Conservation (phyloP, 2,888 invertebrate species). For the Nemoura dubitans region DNA sequence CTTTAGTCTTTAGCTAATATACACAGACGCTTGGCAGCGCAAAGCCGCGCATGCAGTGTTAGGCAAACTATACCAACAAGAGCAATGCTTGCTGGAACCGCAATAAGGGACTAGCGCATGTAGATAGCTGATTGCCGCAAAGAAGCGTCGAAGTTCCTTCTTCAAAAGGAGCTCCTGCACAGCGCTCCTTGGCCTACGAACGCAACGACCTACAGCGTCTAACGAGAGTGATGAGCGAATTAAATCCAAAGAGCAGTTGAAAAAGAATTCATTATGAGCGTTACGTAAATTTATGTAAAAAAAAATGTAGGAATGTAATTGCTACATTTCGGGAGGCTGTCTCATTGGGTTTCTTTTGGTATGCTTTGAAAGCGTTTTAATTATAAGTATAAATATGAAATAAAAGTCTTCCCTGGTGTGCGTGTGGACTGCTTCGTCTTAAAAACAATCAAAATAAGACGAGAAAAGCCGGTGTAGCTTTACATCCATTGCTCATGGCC, state of each 20-base stretch:
- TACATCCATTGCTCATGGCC: background rate
- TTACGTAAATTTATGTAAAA: constrained; percentile 7
- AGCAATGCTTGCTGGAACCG: constrained; percentile 1
- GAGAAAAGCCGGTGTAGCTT: background rate
- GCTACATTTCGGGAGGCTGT: background rate
- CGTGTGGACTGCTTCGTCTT: background rate
- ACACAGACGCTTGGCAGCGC: constrained; percentile 13
- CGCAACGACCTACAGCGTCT: background rate
- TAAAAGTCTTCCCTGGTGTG: background rate
- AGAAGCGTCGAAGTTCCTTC: background rate
- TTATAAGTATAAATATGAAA: constrained; percentile 12
- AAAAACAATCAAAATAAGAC: background rate
- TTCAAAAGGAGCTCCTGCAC: background rate
- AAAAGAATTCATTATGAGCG: background rate
- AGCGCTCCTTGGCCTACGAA: background rate
- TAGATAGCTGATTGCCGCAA: background rate
- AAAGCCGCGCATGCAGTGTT: background rate
- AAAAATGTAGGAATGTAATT: constrained; percentile 12
- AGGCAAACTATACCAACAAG: constrained; percentile 19
- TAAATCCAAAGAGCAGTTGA: constrained; percentile 12
- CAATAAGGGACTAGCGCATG: background rate
- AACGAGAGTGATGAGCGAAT: constrained; percentile 7
- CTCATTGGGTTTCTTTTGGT: background rate
- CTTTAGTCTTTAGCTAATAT: constrained; percentile 26
- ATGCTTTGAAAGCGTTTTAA: background rate